phyloP scores from a whole-genome alignment of 92 coral and sea anemone species.

The Porites divaricata region DNA sequence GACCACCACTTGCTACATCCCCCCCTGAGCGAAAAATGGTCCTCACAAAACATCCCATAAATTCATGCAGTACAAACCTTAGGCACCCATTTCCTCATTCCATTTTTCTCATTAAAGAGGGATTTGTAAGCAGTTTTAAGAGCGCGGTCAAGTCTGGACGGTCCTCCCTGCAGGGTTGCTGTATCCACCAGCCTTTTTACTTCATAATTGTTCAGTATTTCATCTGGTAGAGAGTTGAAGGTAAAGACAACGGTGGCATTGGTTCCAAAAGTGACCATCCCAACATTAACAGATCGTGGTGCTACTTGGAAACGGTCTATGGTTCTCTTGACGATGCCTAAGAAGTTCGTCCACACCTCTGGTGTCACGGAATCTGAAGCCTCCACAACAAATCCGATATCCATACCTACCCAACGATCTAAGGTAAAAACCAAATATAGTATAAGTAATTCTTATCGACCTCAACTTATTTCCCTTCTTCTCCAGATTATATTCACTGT shows the following conservation, averaged over 20 bases:
- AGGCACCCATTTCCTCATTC: constrained; percentile 66
- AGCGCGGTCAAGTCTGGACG: constrained; percentile 63
- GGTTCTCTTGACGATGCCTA: constrained; percentile 61
- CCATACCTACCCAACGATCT: constrained; percentile 72
- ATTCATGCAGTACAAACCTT: constrained; percentile 51
- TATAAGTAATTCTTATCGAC: too few relatives aligned
- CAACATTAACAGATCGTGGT: constrained; percentile 70
- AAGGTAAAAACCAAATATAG: background rate
- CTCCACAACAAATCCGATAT: constrained; percentile 72
- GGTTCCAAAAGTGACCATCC: constrained; percentile 71
- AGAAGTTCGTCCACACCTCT: constrained; percentile 52
- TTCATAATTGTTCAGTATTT: constrained; percentile 57
- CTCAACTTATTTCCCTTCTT: too few relatives aligned
- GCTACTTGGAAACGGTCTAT: constrained; percentile 70
- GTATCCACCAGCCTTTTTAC: constrained; percentile 51
- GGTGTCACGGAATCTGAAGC: constrained; percentile 63
- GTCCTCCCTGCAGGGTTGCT: constrained; percentile 57
- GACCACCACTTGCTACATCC: too few relatives aligned
- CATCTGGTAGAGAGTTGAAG: constrained; percentile 76
- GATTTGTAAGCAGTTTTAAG: constrained; percentile 60
- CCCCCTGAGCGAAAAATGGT: too few relatives aligned
- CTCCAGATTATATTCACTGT: too few relatives aligned
- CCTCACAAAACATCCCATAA: background rate
- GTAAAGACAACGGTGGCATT: constrained; percentile 55
- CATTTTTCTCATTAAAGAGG: constrained; percentile 70